phyloP scores from a whole-genome alignment of 1,140 invertebrate species.

The Cydia splendana region DNA sequence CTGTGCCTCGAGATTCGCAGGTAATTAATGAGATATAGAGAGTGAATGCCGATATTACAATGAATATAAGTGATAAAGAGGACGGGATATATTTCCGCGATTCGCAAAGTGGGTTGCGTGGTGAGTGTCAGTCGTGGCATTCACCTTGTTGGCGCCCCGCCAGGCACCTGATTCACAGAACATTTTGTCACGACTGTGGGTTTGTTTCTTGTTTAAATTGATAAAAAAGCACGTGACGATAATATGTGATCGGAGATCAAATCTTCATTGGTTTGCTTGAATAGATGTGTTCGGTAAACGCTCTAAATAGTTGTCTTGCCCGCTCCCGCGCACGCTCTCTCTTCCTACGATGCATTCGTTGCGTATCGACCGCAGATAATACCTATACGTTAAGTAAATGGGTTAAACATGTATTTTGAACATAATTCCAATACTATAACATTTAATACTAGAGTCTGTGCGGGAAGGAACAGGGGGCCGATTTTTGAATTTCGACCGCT shows the following conservation, averaged over 20 bases:
- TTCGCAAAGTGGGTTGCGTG: constrained; percentile 69
- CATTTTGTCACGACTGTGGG: constrained; percentile 1
- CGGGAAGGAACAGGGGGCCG: no score
- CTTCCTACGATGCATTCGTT: background rate
- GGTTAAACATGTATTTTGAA: no score
- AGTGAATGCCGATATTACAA: background rate
- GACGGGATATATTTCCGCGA: constrained; percentile 63
- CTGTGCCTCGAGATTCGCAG: background rate
- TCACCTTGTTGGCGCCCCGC: constrained; percentile 75
- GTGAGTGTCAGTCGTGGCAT: constrained; percentile 71
- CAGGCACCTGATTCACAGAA: constrained; percentile 43
- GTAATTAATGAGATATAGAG: background rate
- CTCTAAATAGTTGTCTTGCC: background rate
- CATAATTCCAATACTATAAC: background rate
- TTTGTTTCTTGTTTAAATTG: constrained; percentile 3
- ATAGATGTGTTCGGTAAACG: background rate
- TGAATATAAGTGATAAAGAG: constrained; percentile 33
- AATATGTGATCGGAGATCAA: background rate
- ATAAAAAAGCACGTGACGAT: background rate
- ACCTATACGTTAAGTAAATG: no score
- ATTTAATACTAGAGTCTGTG: no score
- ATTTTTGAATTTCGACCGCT: no score
- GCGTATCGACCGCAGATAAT: no score
- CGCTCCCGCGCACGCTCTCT: constrained; percentile 6
- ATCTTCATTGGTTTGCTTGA: background rate